Evolutionary conservation across 2,113 vertebrate species (phyloP).

Genomic region (Podarcis raffonei): DNA sequence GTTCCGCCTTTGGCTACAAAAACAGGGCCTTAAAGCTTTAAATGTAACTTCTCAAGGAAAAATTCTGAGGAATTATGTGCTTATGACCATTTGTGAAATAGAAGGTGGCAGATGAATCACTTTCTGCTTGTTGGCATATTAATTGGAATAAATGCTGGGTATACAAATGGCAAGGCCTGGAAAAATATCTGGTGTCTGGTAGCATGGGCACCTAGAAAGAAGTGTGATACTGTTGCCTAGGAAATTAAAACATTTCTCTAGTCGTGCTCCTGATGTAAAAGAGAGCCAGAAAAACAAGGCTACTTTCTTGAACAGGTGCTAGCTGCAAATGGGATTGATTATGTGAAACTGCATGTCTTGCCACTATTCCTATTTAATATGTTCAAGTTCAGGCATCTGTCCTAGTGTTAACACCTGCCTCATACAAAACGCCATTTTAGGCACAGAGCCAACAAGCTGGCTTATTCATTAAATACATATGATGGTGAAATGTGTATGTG

Average conservation of each 20-base stretch:
- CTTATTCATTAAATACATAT: neutral
- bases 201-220: neutral
- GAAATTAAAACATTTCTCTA: neutral
- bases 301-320: neutral
- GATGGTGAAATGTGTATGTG: neutral
- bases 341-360: neutral
- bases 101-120: neutral
- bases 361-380: neutral
- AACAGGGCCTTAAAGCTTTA: neutral
- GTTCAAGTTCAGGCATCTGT: conserved; percentile 9
- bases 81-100: neutral
- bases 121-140: neutral
- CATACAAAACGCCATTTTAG: neutral
- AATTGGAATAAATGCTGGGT: neutral
- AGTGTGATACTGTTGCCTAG: neutral
- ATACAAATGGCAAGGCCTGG: neutral
- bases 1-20: neutral
- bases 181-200: neutral
- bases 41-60: neutral
- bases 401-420: neutral
- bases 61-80: neutral
- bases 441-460: neutral
- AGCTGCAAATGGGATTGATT: neutral
- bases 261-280: neutral
- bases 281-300: neutral